Evolutionary conservation across 2,113 vertebrate genomes (phyloP).

Genomic region (Cyanocitta stelleri): DNA sequence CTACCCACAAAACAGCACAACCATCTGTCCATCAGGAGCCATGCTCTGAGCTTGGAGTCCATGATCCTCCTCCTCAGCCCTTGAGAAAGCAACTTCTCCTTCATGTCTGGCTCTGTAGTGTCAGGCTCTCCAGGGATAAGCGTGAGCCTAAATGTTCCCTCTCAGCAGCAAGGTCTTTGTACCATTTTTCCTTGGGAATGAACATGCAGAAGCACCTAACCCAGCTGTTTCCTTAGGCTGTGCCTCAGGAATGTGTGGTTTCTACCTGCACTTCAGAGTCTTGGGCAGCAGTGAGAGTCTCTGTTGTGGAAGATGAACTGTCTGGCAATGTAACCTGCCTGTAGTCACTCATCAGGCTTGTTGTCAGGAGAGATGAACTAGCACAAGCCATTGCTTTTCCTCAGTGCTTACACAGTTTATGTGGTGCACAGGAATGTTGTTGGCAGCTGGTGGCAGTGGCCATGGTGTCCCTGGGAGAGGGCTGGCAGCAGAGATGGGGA

Average conservation of each 20-base stretch:
- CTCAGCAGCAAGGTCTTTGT: not conserved
- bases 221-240: not conserved
- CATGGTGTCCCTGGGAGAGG: not conserved
- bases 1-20: not conserved
- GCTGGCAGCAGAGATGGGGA: not conserved
- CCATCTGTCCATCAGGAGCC: not conserved
- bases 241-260: not conserved
- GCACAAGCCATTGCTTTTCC: not conserved
- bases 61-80: not conserved
- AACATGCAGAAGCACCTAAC: not conserved
- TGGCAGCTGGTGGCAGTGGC: not conserved
- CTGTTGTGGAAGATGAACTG: not conserved
- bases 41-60: not conserved
- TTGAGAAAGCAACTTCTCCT: not conserved
- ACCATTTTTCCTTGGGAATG: not conserved
- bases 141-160: not conserved
- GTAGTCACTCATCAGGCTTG: not conserved
- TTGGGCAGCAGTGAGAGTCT: not conserved
- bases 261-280: not conserved
- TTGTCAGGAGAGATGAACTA: not conserved
- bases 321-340: accelerated
- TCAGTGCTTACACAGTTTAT: not conserved
- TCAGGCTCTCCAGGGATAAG: not conserved
- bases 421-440: accelerated
- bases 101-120: not conserved